Evolutionary conservation across 2,797 vertebrate species (phyloP).

Genomic region (Cygnus olor): DNA sequence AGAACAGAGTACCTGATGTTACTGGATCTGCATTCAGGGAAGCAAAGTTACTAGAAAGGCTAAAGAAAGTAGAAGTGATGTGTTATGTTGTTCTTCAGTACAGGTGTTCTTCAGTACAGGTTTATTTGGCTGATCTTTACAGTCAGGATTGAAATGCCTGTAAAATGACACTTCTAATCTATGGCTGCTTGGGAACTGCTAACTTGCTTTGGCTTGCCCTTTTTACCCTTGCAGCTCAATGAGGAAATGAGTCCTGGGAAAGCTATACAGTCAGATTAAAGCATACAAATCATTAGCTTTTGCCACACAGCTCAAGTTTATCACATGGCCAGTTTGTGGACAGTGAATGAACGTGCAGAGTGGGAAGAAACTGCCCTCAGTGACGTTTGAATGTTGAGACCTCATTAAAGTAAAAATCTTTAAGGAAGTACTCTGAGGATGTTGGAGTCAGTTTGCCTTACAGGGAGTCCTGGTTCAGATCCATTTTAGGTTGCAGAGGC

Average conservation of each 20-base stretch:
- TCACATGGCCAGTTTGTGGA: not conserved
- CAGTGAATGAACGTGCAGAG: not conserved
- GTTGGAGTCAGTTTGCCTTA: not conserved
- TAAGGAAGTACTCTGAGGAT: not conserved
- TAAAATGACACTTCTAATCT: constrained; percentile 7
- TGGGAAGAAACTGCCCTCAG: not conserved
- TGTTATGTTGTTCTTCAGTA: not conserved
- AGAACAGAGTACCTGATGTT: not conserved
- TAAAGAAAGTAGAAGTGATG: not conserved
- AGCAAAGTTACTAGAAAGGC: not conserved
- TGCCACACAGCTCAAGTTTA: constrained; percentile 3
- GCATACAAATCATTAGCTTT: constrained; percentile 57
- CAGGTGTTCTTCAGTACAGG: not conserved
- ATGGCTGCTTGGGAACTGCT: not conserved
- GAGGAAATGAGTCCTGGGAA: constrained; percentile 52
- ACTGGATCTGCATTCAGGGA: not conserved
- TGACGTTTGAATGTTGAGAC: not conserved
- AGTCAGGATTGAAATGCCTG: not conserved
- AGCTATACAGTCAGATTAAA: constrained; percentile 29
- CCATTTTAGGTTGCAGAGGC: not conserved
- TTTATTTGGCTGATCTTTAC: constrained; percentile 9
- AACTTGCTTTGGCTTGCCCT: not conserved
- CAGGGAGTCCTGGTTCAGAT: not conserved
- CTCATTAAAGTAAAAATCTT: not conserved
- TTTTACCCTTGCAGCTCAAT: constrained; percentile 14